Evolutionary conservation across 1,140 invertebrate genomes (phyloP).

Genomic region (Adoxophyes honmai): DNA sequence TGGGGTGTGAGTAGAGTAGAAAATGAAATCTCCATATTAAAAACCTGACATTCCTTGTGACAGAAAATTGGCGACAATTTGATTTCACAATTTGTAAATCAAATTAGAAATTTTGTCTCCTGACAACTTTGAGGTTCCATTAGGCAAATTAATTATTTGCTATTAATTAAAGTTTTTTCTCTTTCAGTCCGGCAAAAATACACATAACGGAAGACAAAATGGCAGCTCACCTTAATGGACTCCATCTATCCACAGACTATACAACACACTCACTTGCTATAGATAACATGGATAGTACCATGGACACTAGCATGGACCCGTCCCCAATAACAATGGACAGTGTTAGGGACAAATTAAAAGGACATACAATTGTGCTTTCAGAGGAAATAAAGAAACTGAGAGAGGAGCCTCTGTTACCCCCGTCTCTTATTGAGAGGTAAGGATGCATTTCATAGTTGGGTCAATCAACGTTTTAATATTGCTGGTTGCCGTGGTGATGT

Average conservation of each 20-base stretch:
- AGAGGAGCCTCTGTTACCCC: conserved; percentile 80
- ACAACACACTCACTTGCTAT: conserved; percentile 47
- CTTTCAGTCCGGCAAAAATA: conserved; percentile 81
- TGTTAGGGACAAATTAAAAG: conserved; percentile 75
- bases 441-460: too few relatives aligned
- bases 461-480: too few relatives aligned
- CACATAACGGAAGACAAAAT: conserved; percentile 90
- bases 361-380: conserved; percentile 80
- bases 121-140: too few relatives aligned
- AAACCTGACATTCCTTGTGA: too few relatives aligned
- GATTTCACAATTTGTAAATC: too few relatives aligned
- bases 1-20: too few relatives aligned
- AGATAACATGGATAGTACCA: conserved; percentile 41
- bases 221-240: conserved; percentile 84
- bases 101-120: too few relatives aligned
- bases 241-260: conserved; percentile 82
- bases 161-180: too few relatives aligned
- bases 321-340: conserved; percentile 11
- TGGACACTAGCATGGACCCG: conserved; percentile 49
- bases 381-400: conserved; percentile 83
- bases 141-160: too few relatives aligned
- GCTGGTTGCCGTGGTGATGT: too few relatives aligned
- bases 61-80: too few relatives aligned
- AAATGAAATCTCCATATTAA: too few relatives aligned
- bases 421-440: conserved; percentile 79